phyloP scores from a whole-genome alignment of 1,140 invertebrate species.

The Choristoneura fumiferana region DNA sequence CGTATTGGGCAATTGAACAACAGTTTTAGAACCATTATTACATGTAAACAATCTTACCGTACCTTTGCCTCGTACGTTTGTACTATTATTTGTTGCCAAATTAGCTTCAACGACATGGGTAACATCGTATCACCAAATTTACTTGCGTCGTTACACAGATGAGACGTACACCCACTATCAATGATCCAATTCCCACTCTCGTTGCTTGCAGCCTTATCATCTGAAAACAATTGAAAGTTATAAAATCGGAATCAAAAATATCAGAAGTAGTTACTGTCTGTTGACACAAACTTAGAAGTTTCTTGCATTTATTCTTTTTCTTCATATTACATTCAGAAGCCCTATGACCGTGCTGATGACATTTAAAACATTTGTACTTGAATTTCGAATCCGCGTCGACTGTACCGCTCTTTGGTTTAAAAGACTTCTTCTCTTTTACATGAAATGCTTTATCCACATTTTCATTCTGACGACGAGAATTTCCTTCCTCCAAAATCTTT shows the following conservation, averaged over 20 bases:
- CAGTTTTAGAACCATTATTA: neutral
- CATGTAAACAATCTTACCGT: no score
- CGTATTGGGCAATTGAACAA: neutral
- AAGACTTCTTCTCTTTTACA: neutral
- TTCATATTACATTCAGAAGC: neutral
- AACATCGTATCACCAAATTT: no score
- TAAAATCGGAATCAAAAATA: no score
- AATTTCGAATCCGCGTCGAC: neutral
- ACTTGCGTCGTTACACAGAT: no score
- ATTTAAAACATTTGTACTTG: constrained; percentile 4
- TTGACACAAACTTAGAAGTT: neutral
- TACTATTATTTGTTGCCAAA: no score
- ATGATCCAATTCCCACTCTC: no score
- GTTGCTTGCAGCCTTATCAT: no score
- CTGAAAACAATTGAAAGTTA: no score
- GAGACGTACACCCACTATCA: no score
- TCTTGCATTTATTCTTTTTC: neutral
- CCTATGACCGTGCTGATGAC: constrained; percentile 3
- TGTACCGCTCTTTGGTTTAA: neutral
- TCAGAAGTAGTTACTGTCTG: no score
- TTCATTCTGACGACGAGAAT: constrained; percentile 21
- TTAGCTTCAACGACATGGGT: no score
- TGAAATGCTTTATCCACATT: neutral
- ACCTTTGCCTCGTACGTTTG: no score
- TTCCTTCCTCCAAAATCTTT: constrained; percentile 35